Evolutionary conservation across 1,140 invertebrate species (phyloP).

Genomic region (Bacillus rossius): DNA sequence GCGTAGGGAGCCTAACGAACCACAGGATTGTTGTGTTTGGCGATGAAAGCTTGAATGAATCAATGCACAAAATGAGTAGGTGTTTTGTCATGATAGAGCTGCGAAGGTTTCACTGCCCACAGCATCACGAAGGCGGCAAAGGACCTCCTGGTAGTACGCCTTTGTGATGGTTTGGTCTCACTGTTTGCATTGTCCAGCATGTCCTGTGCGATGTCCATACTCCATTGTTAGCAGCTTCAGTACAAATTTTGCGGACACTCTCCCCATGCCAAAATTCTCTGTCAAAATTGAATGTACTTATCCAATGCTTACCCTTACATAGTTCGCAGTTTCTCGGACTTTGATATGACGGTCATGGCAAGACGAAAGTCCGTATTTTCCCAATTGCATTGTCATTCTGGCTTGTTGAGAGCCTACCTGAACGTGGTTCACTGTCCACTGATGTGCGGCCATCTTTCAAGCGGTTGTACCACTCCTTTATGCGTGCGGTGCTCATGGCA

Average conservation of each 20-base stretch:
- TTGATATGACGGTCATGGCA: conserved; percentile 25
- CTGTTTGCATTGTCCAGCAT: conserved; percentile 1
- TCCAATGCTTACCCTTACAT: conserved; percentile 7
- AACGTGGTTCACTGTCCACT: no score
- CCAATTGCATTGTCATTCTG: conserved; percentile 12
- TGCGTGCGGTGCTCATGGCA: conserved; percentile 24
- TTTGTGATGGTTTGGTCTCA: conserved; percentile 25
- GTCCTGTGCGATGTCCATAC: no score
- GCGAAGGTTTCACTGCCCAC: no score
- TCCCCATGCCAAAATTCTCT: conserved; percentile 22
- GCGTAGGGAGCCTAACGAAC: no score
- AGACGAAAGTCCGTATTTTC: conserved; percentile 14
- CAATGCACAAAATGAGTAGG: no score
- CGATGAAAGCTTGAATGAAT: no score
- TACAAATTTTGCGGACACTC: conserved; percentile 24
- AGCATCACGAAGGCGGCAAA: neutral
- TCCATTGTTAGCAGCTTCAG: conserved; percentile 17
- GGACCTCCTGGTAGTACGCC: conserved; percentile 9
- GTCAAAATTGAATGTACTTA: conserved; percentile 18
- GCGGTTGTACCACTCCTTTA: conserved; percentile 24
- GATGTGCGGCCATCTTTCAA: no score
- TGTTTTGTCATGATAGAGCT: no score
- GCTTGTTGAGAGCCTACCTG: conserved; percentile 9
- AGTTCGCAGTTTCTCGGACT: conserved; percentile 15
- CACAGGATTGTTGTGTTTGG: no score